Percentiles rank a stretch among this genome's conserved stretches.
Conservation (phyloP, 2,888 invertebrate genomes). For the Drosophila leonis region DNA sequence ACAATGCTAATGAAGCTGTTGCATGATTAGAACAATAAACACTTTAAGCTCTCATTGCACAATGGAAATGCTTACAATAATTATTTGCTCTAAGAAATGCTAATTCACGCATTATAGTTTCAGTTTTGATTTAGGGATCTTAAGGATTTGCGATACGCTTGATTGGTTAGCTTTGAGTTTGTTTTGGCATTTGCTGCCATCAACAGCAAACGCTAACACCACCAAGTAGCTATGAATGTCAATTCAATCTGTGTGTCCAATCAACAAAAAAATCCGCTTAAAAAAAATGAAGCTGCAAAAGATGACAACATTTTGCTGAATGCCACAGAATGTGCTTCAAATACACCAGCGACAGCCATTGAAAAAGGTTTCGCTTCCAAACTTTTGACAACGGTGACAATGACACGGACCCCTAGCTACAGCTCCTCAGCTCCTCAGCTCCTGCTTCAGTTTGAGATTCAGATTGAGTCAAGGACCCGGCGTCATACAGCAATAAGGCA, state of each 20-base stretch:
- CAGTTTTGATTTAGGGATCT: not conserved
- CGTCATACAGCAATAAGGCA: slow-evolving; percentile 36
- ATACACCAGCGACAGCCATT: slow-evolving; percentile 29
- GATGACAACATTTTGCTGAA: slow-evolving; percentile 57
- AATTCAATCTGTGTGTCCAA: slow-evolving; percentile 65
- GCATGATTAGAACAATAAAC: slow-evolving; percentile 9
- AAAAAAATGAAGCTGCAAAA: slow-evolving; percentile 23
- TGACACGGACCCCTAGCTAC: slow-evolving; percentile 53
- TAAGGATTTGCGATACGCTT: slow-evolving; percentile 6
- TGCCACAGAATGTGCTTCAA: slow-evolving; percentile 45
- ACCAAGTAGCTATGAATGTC: slow-evolving; percentile 73
- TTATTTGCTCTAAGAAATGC: not conserved
- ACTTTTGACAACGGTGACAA: slow-evolving; percentile 75
- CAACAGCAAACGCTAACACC: slow-evolving; percentile 51
- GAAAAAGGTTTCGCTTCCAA: slow-evolving; percentile 60
- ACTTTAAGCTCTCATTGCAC: slow-evolving; percentile 16
- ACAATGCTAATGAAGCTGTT: slow-evolving; percentile 7
- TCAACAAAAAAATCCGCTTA: slow-evolving; percentile 54
- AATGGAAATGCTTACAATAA: not conserved
- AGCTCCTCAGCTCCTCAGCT: not conserved
- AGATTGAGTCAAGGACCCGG: slow-evolving; percentile 7
- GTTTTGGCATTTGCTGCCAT: slow-evolving; percentile 66
- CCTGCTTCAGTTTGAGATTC: slow-evolving; percentile 1
- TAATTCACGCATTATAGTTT: slow-evolving; percentile 2
- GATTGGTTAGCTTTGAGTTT: slow-evolving; percentile 42